phyloP scores from a whole-genome alignment of 2,113 vertebrate species.

The Ailuropoda melanoleuca region DNA sequence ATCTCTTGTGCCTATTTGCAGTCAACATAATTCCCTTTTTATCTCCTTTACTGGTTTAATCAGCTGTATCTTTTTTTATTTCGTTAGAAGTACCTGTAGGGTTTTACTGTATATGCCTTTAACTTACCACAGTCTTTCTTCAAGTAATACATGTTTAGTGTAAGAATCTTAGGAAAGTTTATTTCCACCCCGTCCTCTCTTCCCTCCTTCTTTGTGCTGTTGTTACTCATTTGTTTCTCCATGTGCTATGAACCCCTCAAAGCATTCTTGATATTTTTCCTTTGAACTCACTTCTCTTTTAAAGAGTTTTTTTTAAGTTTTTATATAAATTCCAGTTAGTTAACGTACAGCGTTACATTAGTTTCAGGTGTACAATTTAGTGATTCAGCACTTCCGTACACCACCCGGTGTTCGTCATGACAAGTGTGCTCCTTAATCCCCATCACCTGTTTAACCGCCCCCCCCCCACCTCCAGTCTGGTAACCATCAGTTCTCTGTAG shows the following conservation, averaged over 20 bases:
- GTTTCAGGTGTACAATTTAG: neutral
- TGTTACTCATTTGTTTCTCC: neutral
- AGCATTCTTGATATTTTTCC: neutral
- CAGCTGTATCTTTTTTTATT: neutral
- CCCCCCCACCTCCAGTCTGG: neutral
- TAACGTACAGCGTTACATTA: neutral
- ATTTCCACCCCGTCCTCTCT: neutral
- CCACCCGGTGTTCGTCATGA: neutral
- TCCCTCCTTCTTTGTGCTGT: neutral
- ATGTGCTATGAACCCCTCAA: neutral
- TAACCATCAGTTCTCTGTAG: neutral
- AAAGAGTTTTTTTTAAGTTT: neutral
- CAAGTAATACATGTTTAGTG: neutral
- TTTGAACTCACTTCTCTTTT: neutral
- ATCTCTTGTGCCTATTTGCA: neutral
- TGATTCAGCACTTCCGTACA: neutral
- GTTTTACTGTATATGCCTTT: neutral
- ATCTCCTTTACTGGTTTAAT: slow-evolving; percentile 12
- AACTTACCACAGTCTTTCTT: neutral
- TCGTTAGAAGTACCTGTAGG: neutral
- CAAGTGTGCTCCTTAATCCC: neutral
- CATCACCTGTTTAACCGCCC: neutral
- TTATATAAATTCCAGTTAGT: neutral
- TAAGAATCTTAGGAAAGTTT: neutral
- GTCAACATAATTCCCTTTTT: neutral